phyloP scores from a whole-genome alignment of 2,797 vertebrate genomes.

The Lateolabrax maculatus region DNA sequence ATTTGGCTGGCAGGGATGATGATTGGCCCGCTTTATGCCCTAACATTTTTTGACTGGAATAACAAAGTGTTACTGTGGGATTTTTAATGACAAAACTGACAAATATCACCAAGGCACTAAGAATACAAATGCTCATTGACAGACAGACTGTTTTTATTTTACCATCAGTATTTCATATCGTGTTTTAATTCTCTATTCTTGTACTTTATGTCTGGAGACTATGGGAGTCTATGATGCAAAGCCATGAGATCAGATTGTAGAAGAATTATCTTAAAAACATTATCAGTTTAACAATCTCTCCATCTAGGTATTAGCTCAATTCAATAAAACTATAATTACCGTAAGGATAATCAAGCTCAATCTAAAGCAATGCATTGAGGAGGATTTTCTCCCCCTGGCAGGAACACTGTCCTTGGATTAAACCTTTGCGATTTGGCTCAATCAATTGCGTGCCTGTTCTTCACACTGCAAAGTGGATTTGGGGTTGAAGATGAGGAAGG shows the following conservation, averaged over 20 bases:
- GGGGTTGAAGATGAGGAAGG: constrained; percentile 12
- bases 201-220: background rate
- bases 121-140: background rate
- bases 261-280: background rate
- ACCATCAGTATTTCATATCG: background rate
- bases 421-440: constrained; percentile 14
- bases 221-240: background rate
- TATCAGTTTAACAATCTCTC: background rate
- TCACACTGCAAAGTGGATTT: constrained; percentile 18
- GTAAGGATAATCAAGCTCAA: background rate
- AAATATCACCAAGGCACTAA: background rate
- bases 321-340: background rate
- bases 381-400: background rate
- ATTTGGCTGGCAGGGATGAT: background rate
- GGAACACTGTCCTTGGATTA: constrained; percentile 31
- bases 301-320: background rate
- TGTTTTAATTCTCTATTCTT: background rate
- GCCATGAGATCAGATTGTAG: background rate
- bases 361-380: background rate
- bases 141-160: background rate
- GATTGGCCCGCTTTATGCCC: background rate
- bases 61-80: background rate
- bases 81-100: background rate
- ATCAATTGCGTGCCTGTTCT: background rate
- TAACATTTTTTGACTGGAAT: too few relatives aligned